phyloP scores from a whole-genome alignment of 2,113 vertebrate genomes.

The Cottus gobio region DNA sequence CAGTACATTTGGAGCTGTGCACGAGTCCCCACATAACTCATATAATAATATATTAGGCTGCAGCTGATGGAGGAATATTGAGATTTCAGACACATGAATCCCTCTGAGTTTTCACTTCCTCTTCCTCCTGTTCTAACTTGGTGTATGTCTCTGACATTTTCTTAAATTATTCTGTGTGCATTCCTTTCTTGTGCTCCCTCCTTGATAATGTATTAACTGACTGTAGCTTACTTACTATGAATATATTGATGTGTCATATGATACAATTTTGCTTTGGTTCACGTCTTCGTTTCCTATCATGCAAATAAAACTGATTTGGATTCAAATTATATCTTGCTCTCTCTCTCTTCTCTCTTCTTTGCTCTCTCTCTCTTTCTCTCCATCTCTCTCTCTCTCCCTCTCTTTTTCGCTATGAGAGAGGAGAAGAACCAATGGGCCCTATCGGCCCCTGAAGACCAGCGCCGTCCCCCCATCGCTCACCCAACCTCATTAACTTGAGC shows the following conservation, averaged over 20 bases:
- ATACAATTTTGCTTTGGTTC: slow-evolving; percentile 4
- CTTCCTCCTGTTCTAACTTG: not conserved
- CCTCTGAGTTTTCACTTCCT: not conserved
- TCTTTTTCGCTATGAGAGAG: slow-evolving; percentile 45
- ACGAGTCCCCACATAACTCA: slow-evolving; percentile 4
- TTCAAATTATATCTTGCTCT: not conserved
- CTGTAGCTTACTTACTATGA: not conserved
- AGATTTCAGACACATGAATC: slow-evolving; percentile 1
- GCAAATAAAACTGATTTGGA: slow-evolving; percentile 34
- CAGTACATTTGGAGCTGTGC: slow-evolving; percentile 21
- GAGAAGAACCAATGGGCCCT: slow-evolving; percentile 72
- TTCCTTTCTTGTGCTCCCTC: not conserved
- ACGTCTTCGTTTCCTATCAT: slow-evolving; percentile 8
- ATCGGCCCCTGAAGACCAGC: slow-evolving; percentile 69
- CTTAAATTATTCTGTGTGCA: not conserved
- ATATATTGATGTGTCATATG: not conserved
- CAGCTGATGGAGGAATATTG: slow-evolving; percentile 18
- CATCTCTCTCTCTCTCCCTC: not conserved
- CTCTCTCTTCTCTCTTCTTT: not conserved
- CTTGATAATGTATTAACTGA: not conserved
- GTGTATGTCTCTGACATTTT: not conserved
- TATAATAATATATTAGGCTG: not conserved
- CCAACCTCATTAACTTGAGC: slow-evolving; percentile 73
- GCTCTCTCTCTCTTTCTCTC: slow-evolving; percentile 21
- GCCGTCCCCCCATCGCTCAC: slow-evolving; percentile 55